phyloP scores from a whole-genome alignment of 23 tunicate genomes.

The Trididemnum clinides region DNA sequence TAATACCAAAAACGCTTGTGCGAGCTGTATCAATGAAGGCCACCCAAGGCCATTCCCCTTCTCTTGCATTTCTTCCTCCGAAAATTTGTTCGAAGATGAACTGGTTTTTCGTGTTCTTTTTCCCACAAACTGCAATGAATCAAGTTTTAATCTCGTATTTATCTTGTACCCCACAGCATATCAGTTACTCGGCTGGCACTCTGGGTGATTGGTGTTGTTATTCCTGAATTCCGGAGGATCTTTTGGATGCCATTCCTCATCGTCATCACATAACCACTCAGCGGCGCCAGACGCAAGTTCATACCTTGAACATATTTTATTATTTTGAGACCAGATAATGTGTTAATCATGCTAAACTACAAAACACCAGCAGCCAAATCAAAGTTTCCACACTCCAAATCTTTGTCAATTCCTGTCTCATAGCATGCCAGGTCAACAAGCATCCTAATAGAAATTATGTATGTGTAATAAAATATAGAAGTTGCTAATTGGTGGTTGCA shows the following conservation, averaged over 20 bases:
- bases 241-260: constrained; percentile 47
- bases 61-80: constrained; percentile 47
- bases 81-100: constrained; percentile 16
- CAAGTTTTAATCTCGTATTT: neutral
- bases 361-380: no score
- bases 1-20: no score
- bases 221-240: neutral
- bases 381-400: no score
- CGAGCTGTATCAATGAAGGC: constrained; percentile 52
- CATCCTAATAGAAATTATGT: no score
- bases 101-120: neutral
- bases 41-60: constrained; percentile 86
- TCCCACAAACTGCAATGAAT: constrained; percentile 53
- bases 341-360: no score
- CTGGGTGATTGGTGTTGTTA: constrained; percentile 52
- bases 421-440: no score
- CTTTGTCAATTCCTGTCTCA: no score
- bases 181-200: constrained; percentile 44
- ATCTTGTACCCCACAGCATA: neutral
- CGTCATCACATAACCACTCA: constrained; percentile 65
- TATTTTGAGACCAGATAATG: no score
- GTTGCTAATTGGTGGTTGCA: no score
- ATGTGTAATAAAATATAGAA: no score
- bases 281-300: constrained; percentile 62
- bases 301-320: constrained; percentile 63